Percentiles rank a stretch among this genome's conserved stretches.
phyloP scores from a whole-genome alignment of 2,888 invertebrate species.

The Agonopterix subpropinquella region DNA sequence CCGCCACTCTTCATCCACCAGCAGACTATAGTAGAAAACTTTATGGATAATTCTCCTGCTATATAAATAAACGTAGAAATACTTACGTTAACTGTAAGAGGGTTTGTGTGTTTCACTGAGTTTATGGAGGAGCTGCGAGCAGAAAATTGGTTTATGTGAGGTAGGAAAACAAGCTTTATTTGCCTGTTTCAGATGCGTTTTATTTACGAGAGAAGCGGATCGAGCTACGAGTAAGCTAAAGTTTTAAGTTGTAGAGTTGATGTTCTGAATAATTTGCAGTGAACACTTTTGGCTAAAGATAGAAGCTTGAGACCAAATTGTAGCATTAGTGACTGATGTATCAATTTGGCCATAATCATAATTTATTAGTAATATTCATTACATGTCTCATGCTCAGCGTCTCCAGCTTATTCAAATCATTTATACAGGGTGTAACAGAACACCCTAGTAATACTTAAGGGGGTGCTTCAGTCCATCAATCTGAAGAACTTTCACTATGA shows the following conservation, averaged over 20 bases:
- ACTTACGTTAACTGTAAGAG: constrained; percentile 14
- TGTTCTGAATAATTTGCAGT: neutral
- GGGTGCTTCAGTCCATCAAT: no score
- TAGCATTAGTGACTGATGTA: neutral
- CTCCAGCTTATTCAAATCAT: no score
- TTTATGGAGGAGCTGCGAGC: constrained; percentile 15
- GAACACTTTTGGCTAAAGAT: neutral
- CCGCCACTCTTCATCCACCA: no score
- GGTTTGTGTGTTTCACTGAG: constrained; percentile 25
- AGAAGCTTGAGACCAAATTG: neutral
- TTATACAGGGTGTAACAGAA: no score
- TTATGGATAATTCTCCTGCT: no score
- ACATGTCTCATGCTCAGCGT: no score
- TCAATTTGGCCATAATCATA: neutral
- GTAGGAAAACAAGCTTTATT: constrained; percentile 16
- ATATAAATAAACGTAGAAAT: neutral
- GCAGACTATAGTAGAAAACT: no score
- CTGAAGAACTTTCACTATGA: no score
- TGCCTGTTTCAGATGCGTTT: neutral
- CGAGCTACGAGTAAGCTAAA: neutral
- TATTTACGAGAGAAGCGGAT: neutral
- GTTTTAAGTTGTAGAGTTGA: neutral
- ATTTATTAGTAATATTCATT: neutral
- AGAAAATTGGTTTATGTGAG: constrained; percentile 29
- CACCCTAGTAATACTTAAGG: no score